These are phyloP conservation scores for Capra hircus DNA, from an alignment of 2,113 vertebrate species.

Conservation along the genomic window DNA sequence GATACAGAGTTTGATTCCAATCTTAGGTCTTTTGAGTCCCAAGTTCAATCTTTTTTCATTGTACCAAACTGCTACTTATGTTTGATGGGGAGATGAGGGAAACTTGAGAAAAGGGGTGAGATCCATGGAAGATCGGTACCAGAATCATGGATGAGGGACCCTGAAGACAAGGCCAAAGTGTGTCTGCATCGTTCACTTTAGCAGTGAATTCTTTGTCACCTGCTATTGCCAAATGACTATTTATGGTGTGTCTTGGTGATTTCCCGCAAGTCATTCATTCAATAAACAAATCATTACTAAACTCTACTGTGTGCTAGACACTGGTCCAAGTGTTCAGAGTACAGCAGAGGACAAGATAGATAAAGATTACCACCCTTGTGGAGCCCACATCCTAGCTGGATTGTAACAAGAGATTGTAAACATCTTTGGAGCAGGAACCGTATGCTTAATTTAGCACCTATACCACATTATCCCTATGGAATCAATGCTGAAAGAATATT, in stretches of 20 bases:
- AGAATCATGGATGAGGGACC: background rate
- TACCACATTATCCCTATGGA: background rate
- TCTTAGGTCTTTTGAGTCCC: background rate
- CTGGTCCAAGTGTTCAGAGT: background rate
- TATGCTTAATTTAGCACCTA: background rate
- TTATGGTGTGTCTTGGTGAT: background rate
- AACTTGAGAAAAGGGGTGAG: background rate
- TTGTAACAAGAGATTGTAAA: background rate
- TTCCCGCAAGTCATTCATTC: background rate
- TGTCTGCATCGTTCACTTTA: background rate
- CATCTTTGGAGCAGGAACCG: background rate
- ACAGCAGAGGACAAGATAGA: background rate
- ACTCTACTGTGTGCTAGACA: background rate
- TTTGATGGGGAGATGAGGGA: background rate
- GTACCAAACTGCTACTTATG: background rate
- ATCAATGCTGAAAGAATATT: background rate
- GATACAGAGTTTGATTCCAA: background rate
- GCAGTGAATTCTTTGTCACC: background rate
- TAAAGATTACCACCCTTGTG: fast-evolving
- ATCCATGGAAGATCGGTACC: background rate
- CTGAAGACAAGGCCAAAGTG: background rate
- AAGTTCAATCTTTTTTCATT: background rate
- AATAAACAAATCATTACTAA: background rate
- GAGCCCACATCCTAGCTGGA: background rate
- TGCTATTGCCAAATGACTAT: background rate